These are phyloP conservation scores for Platysternon megacephalum DNA, from an alignment of 2,113 vertebrate species.

Conservation along the genomic window DNA sequence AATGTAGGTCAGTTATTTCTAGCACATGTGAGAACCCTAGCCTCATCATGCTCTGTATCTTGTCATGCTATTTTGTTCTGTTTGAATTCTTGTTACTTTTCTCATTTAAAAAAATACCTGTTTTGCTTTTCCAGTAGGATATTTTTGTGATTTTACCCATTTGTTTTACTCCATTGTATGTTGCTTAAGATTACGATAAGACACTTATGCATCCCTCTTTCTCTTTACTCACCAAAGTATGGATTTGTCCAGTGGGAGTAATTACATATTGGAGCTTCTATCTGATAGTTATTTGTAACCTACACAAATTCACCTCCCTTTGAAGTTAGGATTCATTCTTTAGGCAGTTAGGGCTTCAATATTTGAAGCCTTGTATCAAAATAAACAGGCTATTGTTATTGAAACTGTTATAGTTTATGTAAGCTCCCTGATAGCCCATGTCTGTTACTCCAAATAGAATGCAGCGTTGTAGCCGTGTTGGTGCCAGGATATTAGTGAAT, in stretches of 20 bases:
- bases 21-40: background rate
- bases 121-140: background rate
- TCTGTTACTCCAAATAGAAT: background rate
- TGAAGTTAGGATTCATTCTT: background rate
- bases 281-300: background rate
- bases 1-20: background rate
- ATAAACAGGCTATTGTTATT: background rate
- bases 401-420: background rate
- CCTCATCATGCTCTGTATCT: background rate
- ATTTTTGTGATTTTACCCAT: background rate
- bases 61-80: background rate
- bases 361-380: background rate
- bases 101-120: background rate
- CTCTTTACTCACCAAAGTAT: background rate
- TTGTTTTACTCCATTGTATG: background rate
- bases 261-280: background rate
- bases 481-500: background rate
- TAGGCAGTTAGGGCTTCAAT: background rate
- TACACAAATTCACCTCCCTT: background rate
- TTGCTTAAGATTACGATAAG: accelerated
- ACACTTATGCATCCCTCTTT: background rate
- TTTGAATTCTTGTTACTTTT: background rate
- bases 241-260: background rate
- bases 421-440: background rate
- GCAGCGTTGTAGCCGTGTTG: background rate